These are phyloP conservation scores for Galerucella nymphaeae DNA, from an alignment of 2,888 invertebrate species.

Conservation along the genomic window DNA sequence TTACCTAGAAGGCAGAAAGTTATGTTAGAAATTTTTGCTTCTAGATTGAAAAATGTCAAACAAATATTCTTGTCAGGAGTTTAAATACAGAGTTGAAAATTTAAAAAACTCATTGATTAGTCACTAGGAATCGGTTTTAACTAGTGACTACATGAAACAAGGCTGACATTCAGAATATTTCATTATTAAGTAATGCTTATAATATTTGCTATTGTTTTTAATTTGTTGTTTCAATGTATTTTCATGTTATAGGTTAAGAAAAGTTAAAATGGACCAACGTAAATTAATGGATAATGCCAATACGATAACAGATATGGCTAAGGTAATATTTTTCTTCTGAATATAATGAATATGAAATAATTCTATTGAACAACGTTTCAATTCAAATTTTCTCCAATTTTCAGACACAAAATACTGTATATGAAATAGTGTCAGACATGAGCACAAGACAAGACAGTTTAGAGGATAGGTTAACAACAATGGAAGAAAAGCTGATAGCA, in stretches of 20 bases:
- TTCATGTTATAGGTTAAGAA: slow-evolving; percentile 84
- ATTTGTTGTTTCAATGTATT: not conserved
- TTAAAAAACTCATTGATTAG: too few relatives aligned
- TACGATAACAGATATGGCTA: slow-evolving; percentile 99
- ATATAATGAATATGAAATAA: too few relatives aligned
- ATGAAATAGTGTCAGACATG: slow-evolving; percentile 98
- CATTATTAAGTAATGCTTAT: not conserved
- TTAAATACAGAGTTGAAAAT: too few relatives aligned
- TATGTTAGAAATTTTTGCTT: too few relatives aligned
- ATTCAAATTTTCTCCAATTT: slow-evolving; percentile 45
- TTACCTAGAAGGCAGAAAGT: too few relatives aligned
- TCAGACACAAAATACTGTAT: slow-evolving; percentile 98
- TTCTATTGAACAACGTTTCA: too few relatives aligned
- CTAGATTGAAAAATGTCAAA: too few relatives aligned
- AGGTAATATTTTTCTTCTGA: slow-evolving; percentile 75
- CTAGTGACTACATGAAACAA: too few relatives aligned
- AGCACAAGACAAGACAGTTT: slow-evolving; percentile 92
- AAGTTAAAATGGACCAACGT: slow-evolving; percentile 99
- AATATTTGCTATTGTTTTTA: not conserved
- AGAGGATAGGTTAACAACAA: slow-evolving; percentile 90
- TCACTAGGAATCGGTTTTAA: too few relatives aligned
- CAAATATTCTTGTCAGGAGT: too few relatives aligned
- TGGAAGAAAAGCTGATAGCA: slow-evolving; percentile 91
- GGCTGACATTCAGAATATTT: too few relatives aligned
- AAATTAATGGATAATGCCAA: slow-evolving; percentile 99